Percentiles rank a stretch among this genome's conserved stretches.
These are phyloP conservation scores for Sarcophaga rosellei DNA, from an alignment of 2,888 invertebrate species.

Conservation along the genomic window DNA sequence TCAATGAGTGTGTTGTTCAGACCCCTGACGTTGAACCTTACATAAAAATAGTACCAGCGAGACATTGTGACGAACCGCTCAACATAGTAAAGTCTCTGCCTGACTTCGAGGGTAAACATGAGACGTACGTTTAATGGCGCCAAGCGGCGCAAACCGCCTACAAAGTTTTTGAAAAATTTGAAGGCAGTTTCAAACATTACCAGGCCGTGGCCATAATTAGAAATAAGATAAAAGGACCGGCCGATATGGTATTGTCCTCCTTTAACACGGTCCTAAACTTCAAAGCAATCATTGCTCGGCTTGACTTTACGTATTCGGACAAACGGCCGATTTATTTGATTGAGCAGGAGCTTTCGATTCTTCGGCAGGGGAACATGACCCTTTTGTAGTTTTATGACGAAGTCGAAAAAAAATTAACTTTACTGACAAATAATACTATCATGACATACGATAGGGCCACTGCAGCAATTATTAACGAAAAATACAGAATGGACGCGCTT, in stretches of 20 bases:
- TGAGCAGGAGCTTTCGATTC: slow-evolving; percentile 55
- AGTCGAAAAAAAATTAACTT: slow-evolving; percentile 63
- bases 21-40: slow-evolving; percentile 7
- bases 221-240: slow-evolving; percentile 33
- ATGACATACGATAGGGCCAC: slow-evolving; percentile 62
- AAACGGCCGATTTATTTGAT: slow-evolving; percentile 25
- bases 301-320: slow-evolving; percentile 19
- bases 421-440: slow-evolving; percentile 64
- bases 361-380: slow-evolving; percentile 53
- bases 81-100: neutral
- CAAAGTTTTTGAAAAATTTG: slow-evolving; percentile 17
- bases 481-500: slow-evolving; percentile 63
- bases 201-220: slow-evolving; percentile 53
- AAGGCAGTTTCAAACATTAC: slow-evolving; percentile 47
- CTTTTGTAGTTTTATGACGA: slow-evolving; percentile 62
- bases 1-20: neutral
- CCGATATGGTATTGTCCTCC: slow-evolving; percentile 6
- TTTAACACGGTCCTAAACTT: slow-evolving; percentile 24
- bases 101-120: slow-evolving; percentile 12
- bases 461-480: slow-evolving; percentile 61
- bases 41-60: neutral
- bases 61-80: slow-evolving; percentile 9
- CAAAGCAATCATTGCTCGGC: slow-evolving; percentile 17
- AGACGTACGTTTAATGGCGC: slow-evolving; percentile 29
- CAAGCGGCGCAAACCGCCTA: slow-evolving; percentile 36